phyloP scores from a whole-genome alignment of 2,797 vertebrate genomes.

The Gambusia yucatana region DNA sequence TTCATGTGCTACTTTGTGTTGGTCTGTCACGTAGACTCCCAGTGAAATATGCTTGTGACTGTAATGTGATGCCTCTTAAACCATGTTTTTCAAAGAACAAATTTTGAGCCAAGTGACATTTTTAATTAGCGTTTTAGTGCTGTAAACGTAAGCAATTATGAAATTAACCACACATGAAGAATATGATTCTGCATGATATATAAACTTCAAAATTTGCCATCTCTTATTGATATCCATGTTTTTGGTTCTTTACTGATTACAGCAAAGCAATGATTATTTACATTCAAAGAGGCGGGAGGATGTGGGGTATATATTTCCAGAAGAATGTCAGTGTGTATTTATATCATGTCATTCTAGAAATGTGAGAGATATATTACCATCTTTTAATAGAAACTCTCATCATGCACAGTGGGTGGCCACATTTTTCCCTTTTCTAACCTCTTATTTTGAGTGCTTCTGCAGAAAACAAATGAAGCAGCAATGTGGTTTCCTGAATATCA shows the following conservation, averaged over 20 bases:
- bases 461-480: conserved; percentile 24
- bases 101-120: background rate
- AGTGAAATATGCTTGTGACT: background rate
- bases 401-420: conserved; percentile 28
- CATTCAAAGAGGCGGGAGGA: conserved; percentile 7
- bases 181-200: conserved; percentile 33
- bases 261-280: conserved; percentile 20
- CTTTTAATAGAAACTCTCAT: conserved; percentile 41
- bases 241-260: conserved; percentile 30
- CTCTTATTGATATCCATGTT: conserved; percentile 50
- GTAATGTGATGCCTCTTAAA: background rate
- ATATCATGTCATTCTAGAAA: conserved; percentile 45
- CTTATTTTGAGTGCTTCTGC: conserved; percentile 6
- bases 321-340: conserved; percentile 41
- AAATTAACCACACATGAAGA: conserved; percentile 7
- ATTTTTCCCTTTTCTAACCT: conserved; percentile 1
- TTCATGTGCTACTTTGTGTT: background rate
- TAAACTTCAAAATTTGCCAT: conserved; percentile 36
- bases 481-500: conserved; percentile 23
- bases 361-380: conserved; percentile 14
- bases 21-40: background rate
- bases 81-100: background rate
- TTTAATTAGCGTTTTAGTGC: conserved; percentile 9
- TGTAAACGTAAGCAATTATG: conserved; percentile 14
- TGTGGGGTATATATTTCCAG: conserved; percentile 23